phyloP scores from a whole-genome alignment of 2,113 vertebrate species.

The cattle (Bos taurus) region DNA sequence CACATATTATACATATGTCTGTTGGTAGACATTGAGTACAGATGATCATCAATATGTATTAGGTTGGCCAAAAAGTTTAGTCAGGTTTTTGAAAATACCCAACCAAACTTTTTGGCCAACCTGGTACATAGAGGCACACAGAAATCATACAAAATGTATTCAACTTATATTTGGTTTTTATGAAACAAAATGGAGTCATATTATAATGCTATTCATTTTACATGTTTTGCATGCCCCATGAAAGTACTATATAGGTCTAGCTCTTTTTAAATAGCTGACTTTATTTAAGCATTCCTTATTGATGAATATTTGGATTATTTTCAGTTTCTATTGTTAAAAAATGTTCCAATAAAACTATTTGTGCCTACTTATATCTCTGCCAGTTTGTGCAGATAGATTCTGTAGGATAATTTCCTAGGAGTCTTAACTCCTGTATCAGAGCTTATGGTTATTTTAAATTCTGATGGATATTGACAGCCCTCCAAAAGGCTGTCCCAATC shows the following conservation, averaged over 20 bases:
- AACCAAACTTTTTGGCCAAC: not conserved
- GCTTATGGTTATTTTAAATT: not conserved
- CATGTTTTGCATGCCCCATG: not conserved
- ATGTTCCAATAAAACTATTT: not conserved
- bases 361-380: not conserved
- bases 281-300: not conserved
- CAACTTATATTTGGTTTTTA: not conserved
- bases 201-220: not conserved
- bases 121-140: not conserved
- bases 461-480: not conserved
- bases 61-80: not conserved
- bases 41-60: not conserved
- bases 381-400: not conserved
- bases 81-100: not conserved
- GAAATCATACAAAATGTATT: not conserved
- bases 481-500: not conserved
- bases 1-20: not conserved
- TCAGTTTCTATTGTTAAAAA: not conserved
- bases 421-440: not conserved
- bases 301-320: conserved; percentile 2
- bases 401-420: not conserved
- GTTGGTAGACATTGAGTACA: not conserved
- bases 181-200: not conserved
- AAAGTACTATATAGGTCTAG: not conserved
- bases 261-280: not conserved